Evolutionary conservation across 2,888 invertebrate genomes (phyloP).

Genomic region (Nomada hirtipes): DNA sequence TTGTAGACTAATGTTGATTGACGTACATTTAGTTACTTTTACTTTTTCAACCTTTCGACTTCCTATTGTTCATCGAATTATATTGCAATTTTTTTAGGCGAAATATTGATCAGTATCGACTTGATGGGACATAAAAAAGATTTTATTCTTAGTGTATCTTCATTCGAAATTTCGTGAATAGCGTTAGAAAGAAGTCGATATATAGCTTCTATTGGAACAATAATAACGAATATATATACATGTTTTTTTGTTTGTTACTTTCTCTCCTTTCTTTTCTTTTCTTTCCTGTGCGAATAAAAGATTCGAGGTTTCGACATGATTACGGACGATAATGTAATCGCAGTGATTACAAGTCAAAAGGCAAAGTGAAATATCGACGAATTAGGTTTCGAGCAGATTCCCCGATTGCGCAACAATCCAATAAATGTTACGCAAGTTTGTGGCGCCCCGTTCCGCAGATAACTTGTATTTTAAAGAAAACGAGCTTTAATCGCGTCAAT

Average conservation of each 20-base stretch:
- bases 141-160: too few relatives aligned
- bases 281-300: not conserved
- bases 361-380: constrained; percentile 14
- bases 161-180: too few relatives aligned
- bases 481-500: constrained; percentile 57
- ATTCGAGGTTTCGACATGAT: not conserved
- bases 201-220: too few relatives aligned
- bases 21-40: too few relatives aligned
- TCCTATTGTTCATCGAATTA: not conserved
- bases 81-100: not conserved
- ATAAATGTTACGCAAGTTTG: constrained; percentile 41
- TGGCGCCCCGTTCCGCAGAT: constrained; percentile 20
- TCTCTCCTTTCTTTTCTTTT: too few relatives aligned
- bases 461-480: constrained; percentile 63
- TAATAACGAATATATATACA: too few relatives aligned
- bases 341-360: not conserved
- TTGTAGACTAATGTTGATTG: too few relatives aligned
- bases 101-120: too few relatives aligned
- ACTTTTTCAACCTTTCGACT: constrained; percentile 10
- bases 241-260: too few relatives aligned
- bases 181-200: too few relatives aligned
- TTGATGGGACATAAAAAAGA: too few relatives aligned
- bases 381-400: constrained; percentile 39
- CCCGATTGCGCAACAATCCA: constrained; percentile 28
- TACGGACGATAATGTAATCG: not conserved